Base-by-base conservation (phyloP, 2,888 invertebrate genomes). In the Leucoptera coffeella region DNA sequence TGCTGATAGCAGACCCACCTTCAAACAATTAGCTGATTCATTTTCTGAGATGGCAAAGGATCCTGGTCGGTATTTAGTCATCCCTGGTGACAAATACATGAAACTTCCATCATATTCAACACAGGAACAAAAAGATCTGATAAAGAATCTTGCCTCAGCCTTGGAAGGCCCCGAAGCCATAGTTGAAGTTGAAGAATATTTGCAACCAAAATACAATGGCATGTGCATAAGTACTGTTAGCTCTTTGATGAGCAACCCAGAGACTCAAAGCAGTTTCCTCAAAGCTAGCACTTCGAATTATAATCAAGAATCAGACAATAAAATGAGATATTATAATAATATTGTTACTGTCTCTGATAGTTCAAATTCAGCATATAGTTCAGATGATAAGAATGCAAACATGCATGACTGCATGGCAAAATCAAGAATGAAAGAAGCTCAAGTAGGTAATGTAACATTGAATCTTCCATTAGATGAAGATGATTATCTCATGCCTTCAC, bases 21-120 rank as follows among this genome's bases (percentile, higher is more conserved):
- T 99, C 58, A 85, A 86, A 43, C 90, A 95, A 48, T 69, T 99
- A 24, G 88, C 89, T 0, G 89, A 91, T 28, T 90, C 89, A 25
- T 97, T 99, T 54, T 85, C 89, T 0, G 93, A 93, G 50, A 97
- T 95, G 85, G 87, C 93, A 1, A 75, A 89, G 28, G 96, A 97
- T 64, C 97, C 99, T 3, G 94, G 94, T 11, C 77, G 96, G 23
- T 99, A 95, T 55, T 75, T 97, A 35, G 92, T 88, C 27, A 94
- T 97, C 41, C 82, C 79, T 22, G 93, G 94, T 4, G 95, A 96
- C 51, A 85, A 85, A 47, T 82, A 91, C 45, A 87, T 93, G 82
- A 78, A 90, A 33, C 75, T 94, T 29, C 90, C 90, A 23, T 72
- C 78, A 42, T 65, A 65, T 43, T 65, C 65, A 32, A 61, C 65